These are phyloP conservation scores for Mus spretus DNA, from an alignment of 2,797 vertebrate species.

Conservation along the genomic window DNA sequence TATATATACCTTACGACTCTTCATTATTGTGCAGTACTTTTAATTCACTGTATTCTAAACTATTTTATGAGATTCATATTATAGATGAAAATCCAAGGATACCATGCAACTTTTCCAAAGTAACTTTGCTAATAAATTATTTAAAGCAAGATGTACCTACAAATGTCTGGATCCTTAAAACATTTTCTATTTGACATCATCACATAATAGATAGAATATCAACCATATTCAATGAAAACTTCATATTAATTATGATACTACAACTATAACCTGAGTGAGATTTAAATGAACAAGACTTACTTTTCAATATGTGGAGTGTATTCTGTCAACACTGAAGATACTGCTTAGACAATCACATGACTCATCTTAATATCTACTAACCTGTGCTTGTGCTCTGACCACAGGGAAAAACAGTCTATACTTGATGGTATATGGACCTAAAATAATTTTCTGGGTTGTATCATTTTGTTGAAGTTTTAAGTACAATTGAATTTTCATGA, in stretches of 20 bases:
- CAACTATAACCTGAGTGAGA: neutral
- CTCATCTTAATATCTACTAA: neutral
- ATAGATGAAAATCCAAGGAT: neutral
- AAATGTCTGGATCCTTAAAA: neutral
- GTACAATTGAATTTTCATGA: neutral
- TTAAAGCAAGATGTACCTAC: neutral
- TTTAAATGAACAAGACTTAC: neutral
- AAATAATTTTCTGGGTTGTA: neutral
- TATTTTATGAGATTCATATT: neutral
- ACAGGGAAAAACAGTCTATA: neutral
- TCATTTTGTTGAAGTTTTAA: neutral
- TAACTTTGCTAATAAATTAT: neutral
- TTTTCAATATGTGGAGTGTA: no score
- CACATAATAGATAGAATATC: neutral
- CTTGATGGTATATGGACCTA: neutral
- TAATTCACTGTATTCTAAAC: neutral
- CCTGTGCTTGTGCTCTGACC: neutral
- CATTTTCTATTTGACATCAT: constrained; percentile 32
- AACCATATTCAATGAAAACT: neutral
- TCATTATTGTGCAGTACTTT: neutral
- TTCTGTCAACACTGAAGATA: neutral
- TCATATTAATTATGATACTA: neutral
- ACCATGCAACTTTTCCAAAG: neutral
- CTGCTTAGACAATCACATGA: no score
- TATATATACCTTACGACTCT: neutral